Base-by-base conservation (phyloP, 2,797 vertebrate species). In the Microctenopoma stevenorrisi region DNA sequence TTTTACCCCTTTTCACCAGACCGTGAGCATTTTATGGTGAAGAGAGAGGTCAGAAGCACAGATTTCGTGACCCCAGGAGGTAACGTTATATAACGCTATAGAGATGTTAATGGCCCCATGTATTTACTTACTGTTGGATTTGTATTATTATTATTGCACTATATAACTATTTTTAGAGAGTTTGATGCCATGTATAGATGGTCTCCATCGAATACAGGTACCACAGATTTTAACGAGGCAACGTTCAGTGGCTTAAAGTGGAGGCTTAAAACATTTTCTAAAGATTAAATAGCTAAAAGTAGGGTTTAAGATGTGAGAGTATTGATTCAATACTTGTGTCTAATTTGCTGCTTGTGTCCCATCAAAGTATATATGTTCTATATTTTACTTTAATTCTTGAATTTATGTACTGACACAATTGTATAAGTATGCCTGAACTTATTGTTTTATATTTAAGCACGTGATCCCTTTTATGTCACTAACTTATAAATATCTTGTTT, bases 31-130 rank as follows among this genome's bases (percentile, higher is more conserved):
- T 81, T 89, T 50, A 50, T 68, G 51, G 72, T 84, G 81, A 84
- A 46, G 44, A 90, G 93, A 82, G 88, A 91, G 72, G 88, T 94
- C 84, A 90, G 79, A 64, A 75, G 56, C 48, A 64, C 55, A 74
- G 82, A 54, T 64, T 57, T 48, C 69, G 57, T 68, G 51, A 14
- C 49, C 18, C 7, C 5, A 52, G 62, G 71, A 91, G 90, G 87
- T 92, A 91, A 87, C 61, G 40, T 22, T 13, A 43, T 40, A 18
- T 55, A 33, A 33, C 30, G 30, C 1, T 8, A 15, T 7, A 25
- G 18, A 64, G 47, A 30, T 62, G 22, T 30, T 28, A 1, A 35
- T 16, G 11, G 13, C 33, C 1, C 22, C 0, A 22, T 0, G 10
- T 54, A 0, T 22, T 59, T 25, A 5, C 0, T 12, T 25, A 11